phyloP scores from a whole-genome alignment of 2,888 invertebrate genomes.

The Dasysyrphus albostriatus region DNA sequence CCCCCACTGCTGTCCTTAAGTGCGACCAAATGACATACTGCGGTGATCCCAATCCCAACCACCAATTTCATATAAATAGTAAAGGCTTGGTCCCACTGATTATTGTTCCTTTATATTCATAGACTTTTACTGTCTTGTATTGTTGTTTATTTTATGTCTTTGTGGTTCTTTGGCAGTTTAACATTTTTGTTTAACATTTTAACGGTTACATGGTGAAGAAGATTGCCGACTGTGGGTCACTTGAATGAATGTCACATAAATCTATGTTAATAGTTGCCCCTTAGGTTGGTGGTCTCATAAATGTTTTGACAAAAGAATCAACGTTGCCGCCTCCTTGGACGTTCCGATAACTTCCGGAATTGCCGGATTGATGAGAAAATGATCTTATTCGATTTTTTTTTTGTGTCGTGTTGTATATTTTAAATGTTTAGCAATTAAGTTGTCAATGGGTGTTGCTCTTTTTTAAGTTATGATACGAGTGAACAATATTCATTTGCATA shows the following conservation, averaged over 20 bases:
- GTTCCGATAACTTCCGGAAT: conserved; percentile 67
- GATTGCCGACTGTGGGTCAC: conserved; percentile 45
- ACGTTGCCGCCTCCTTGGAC: conserved; percentile 38
- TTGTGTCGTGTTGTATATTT: conserved; percentile 13
- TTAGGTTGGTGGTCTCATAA: conserved; percentile 64
- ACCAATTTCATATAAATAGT: not conserved
- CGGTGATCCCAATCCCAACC: conserved; percentile 18
- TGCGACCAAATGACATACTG: conserved; percentile 19
- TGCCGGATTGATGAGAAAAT: conserved; percentile 40
- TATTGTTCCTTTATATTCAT: conserved; percentile 65
- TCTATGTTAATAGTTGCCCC: conserved; percentile 64
- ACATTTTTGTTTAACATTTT: conserved; percentile 66
- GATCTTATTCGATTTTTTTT: conserved; percentile 33
- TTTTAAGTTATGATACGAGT: conserved; percentile 16
- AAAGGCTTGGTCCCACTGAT: conserved; percentile 52
- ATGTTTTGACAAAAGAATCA: conserved; percentile 58
- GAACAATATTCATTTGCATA: not conserved
- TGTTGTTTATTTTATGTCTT: conserved; percentile 60
- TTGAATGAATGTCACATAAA: conserved; percentile 73
- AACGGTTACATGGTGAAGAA: conserved; percentile 24
- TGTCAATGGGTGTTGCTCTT: conserved; percentile 28
- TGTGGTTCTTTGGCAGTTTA: conserved; percentile 66
- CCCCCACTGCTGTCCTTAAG: conserved; percentile 39
- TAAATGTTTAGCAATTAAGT: conserved; percentile 38
- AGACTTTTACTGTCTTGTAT: conserved; percentile 52